Base-by-base conservation (phyloP, 2,888 invertebrate species). In the Encarsia formosa region DNA sequence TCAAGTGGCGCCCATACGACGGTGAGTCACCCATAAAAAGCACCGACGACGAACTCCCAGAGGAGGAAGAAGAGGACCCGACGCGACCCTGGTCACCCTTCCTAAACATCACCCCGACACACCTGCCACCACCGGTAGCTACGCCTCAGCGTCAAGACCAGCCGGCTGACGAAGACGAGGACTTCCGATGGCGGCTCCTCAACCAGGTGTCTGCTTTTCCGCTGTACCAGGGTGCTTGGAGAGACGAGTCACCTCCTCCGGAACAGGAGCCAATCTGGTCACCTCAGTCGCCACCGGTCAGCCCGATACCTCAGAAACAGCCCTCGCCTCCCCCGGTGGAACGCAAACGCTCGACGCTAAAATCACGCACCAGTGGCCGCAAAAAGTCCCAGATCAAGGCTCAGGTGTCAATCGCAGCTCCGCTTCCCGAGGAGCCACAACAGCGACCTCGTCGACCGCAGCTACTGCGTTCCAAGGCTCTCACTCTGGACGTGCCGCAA, bases 201-300 rank as follows among this genome's bases (percentile, higher is more conserved):
- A 73, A 71, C 40, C 67, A 68, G 55, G 65, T 73, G 9, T 66
- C 70, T 5, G 71, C 73, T 19, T 73, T 74, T 20, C 74, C 74
- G 3, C 50, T 74, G 9, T 73, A 73, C 32, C 73, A 73, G 48
- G 73, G 73, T 15, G 73, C 65, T 9, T 74, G 73, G 74, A 71
- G 63, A 52, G 73, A 73, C 48, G 67, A 68, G 38, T 66, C 72
- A 2, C 71, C 73, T 18, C 67, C 70, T 23, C 65, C 58, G n/a
- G 65, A 66, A 4, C 71, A 70, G 2, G 67, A 69, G 8, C 26
- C 63, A 2, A 56, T 73, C 11, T 73, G 73, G 73, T 65, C 66
- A 6, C 65, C 70, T 2, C 63, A 59, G 45, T 61, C 66, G 35
- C 59, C 65, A 9, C 55, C 59, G 9, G 61, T 62, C 23, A 3